Evolutionary conservation across 2,888 invertebrate species (phyloP), one percentile per base, ranked within the genome.

Genomic region (Drosophila mimica): DNA sequence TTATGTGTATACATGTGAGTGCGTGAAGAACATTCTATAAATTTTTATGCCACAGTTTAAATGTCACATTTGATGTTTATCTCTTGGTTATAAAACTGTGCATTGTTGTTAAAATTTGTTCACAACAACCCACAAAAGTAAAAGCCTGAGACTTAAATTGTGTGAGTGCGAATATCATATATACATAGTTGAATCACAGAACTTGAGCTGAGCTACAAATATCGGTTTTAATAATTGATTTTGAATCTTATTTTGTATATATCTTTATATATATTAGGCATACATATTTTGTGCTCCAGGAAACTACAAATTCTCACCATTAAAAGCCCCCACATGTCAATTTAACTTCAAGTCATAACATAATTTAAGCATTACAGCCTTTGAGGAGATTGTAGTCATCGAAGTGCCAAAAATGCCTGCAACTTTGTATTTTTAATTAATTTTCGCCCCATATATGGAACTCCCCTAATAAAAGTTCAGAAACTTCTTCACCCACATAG

Each of bases 31-130:
- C 70, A 74, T 71, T 70, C 63, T 82, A 78, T 80, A 80, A 74
- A 82, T 88, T 89, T 85, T 89, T 89, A 84, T 78, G 74, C 67
- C 70, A 75, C 83, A 79, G 74, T 81, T 67, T 71, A 83, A 89
- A 75, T 70, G 79, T 70, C 88, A 69, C 78, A 80, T 84, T 89
- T 73, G 89, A 84, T 90, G 71, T 74, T 88, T 87, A 90, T 88
- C 90, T 76, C 51, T 70, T 28, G 81, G 67, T 67, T 72, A 73
- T 81, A 80, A 86, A 74, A 75, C 59, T 70, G 71, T 62, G 48
- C 65, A 69, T 71, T 69, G 68, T 63, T 81, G 73, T 89, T 79
- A 79, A 81, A 78, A 70, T 65, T 74, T 65, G 51, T 70, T 62
- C 56, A 61, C 49, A 66, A 30, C 36, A 30, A n/a, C 67, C 28